A percentile compares a stretch with the other conserved stretches of the same genome.
phyloP scores from a whole-genome alignment of 2,113 vertebrate genomes.

The Saguinus imperator region DNA sequence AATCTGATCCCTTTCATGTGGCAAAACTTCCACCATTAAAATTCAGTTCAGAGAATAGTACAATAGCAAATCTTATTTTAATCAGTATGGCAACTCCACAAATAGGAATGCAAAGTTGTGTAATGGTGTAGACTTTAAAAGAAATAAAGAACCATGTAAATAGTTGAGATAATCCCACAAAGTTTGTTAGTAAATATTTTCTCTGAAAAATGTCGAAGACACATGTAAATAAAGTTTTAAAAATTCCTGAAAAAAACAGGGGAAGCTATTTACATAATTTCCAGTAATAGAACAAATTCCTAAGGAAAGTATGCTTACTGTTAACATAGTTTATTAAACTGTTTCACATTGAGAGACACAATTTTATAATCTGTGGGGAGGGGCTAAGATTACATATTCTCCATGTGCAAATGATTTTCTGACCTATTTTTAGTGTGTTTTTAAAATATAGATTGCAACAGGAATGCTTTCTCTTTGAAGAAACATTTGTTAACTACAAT shows the following conservation, averaged over 20 bases:
- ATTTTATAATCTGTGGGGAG: slow-evolving; percentile 32
- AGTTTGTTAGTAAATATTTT: slow-evolving; percentile 46
- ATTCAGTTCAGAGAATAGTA: background rate
- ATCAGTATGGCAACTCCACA: background rate
- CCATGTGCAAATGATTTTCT: slow-evolving; percentile 33
- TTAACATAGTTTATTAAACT: slow-evolving; percentile 54
- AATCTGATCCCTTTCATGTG: background rate
- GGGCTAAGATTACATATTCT: background rate
- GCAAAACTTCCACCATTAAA: background rate
- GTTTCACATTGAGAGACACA: background rate
- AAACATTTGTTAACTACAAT: background rate
- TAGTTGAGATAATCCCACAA: slow-evolving; percentile 18
- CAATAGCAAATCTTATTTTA: background rate
- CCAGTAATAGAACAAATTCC: slow-evolving; percentile 53
- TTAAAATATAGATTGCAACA: background rate
- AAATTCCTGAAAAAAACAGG: slow-evolving; percentile 25
- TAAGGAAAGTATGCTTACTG: slow-evolving; percentile 45
- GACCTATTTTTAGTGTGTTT: slow-evolving; percentile 30
- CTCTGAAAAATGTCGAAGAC: slow-evolving; percentile 53
- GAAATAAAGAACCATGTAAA: background rate
- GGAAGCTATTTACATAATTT: slow-evolving; percentile 59
- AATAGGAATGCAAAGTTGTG: background rate
- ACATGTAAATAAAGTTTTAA: slow-evolving; percentile 19
- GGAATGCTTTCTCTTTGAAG: background rate
- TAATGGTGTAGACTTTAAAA: slow-evolving; percentile 17